Evolutionary conservation across 2,113 vertebrate species (phyloP).

Genomic region (Athene noctua): DNA sequence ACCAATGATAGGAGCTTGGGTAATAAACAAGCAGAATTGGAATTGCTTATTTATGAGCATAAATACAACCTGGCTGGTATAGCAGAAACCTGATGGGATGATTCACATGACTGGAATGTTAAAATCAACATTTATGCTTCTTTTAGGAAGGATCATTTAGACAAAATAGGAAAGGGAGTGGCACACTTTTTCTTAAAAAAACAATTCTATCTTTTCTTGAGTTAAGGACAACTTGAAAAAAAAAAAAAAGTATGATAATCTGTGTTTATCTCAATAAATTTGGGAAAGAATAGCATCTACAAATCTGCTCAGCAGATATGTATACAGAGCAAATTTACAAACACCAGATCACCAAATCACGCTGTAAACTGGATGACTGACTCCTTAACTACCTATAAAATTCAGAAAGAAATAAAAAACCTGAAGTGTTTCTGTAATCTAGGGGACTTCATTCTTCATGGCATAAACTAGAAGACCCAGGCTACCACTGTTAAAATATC

Average conservation of each 20-base stretch:
- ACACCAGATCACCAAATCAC: not conserved
- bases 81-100: slow-evolving; percentile 6
- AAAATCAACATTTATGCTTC: slow-evolving; percentile 9
- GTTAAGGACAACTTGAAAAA: not conserved
- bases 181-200: not conserved
- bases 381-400: not conserved
- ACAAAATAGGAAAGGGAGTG: not conserved
- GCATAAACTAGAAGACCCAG: not conserved
- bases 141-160: not conserved
- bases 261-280: not conserved
- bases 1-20: slow-evolving; percentile 7
- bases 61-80: slow-evolving; percentile 1
- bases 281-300: not conserved
- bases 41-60: slow-evolving; percentile 63
- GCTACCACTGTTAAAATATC: not conserved
- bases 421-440: not conserved
- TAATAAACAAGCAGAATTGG: slow-evolving; percentile 51
- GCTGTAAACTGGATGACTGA: not conserved
- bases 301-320: not conserved
- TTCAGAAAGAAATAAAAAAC: not conserved
- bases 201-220: not conserved
- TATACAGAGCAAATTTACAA: not conserved
- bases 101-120: slow-evolving; percentile 31
- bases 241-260: not conserved
- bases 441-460: not conserved